phyloP scores from a whole-genome alignment of 2,113 vertebrate species.

The Rhea americana region DNA sequence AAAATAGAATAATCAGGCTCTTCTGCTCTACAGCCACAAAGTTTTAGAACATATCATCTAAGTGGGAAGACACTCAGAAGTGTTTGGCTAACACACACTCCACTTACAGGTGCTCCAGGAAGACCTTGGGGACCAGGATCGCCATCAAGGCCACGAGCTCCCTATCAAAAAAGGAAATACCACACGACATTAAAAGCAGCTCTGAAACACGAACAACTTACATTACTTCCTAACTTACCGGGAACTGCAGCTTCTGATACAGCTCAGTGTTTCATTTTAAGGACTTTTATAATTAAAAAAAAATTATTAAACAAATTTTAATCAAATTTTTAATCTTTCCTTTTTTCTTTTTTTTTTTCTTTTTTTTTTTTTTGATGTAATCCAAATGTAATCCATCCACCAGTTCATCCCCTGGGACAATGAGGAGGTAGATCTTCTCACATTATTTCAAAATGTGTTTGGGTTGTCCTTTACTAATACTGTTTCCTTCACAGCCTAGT shows the following conservation, averaged over 20 bases:
- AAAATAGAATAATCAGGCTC: background rate
- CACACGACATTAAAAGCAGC: background rate
- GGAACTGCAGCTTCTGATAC: background rate
- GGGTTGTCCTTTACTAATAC: background rate
- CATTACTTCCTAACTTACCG: background rate
- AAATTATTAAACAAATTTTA: background rate
- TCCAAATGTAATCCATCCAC: background rate
- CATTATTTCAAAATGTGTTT: background rate
- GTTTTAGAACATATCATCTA: background rate
- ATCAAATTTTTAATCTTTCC: background rate
- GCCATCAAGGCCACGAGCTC: constrained; percentile 89
- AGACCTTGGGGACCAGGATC: constrained; percentile 89
- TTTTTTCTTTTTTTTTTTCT: background rate
- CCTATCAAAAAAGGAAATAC: constrained; percentile 73
- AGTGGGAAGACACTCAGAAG: background rate
- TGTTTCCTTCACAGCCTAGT: background rate
- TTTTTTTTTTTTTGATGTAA: too few species aligned
- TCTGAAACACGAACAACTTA: background rate
- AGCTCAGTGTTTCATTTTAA: background rate
- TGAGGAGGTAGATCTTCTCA: background rate
- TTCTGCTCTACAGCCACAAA: background rate
- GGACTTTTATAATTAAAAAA: background rate
- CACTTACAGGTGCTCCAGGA: constrained; percentile 87
- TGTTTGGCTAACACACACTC: background rate
- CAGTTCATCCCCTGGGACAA: background rate